Base-by-base conservation (phyloP, 2,888 invertebrate species). In the Drosophila anomalata region DNA sequence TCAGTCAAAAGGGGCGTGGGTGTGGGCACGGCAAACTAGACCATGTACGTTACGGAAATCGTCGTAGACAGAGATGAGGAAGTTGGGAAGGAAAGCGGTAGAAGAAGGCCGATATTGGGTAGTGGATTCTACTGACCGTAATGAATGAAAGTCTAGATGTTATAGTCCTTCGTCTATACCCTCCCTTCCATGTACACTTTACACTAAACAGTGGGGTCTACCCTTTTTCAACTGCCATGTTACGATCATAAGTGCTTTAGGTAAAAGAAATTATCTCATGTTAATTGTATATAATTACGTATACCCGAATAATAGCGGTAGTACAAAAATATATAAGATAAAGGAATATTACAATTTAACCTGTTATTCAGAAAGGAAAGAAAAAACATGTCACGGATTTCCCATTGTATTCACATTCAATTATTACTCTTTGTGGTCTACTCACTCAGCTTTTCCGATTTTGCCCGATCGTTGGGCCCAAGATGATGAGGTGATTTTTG, bases 191-290 rank as follows among this genome's bases (percentile, higher is more conserved):
- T 36, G 12, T 36, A 36, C 14, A 36, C 36, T 36, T n/a, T 36
- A 36, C 36, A 36, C 12, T 36, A 36, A n/a, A 36, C n/a, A 36
- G 36, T 36, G 36, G 12, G n/a, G 36, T n/a, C 36, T 36, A n/a
- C 36, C n/a, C 12, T 9, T n/a, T 12, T 36, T 36, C 36, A 36
- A 36, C n/a, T 36, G 36, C 36, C 36, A 36, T 36, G 36, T 36
- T 36, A 3, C 0, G n/a, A 36, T 36, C n/a, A n/a, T 5, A 36
- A 36, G 36, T 36, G 36, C n/a, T 36, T n/a, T n/a, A n/a, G n/a
- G 12, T 36, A 12, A n/a, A 36, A n/a, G 12, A 36, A 80, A 22
- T 22, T 22, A 22, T 22, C 22, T 22, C 22, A 22, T 3, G 22
- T 22, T 22, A 1, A 22, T 22, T 22, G 3, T 22, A 22, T 22